Base-by-base conservation (phyloP, 2,888 invertebrate genomes). In the Thera britannica region DNA sequence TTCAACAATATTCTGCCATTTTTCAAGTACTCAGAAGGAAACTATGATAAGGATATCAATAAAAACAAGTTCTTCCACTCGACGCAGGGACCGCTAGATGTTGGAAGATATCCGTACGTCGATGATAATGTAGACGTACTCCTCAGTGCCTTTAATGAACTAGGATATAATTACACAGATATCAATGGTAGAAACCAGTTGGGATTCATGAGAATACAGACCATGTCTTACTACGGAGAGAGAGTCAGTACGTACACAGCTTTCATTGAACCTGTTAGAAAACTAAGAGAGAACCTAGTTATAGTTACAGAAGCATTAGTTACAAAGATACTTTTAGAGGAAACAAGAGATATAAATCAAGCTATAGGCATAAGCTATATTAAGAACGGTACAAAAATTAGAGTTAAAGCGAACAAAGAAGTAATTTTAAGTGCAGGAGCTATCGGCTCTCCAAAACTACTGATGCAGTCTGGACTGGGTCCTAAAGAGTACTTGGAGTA, bases 1-100 rank as follows among this genome's bases (percentile, higher is more conserved):
- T 93, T 83, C 72, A 85, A 76, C 3, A 83, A 92, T 75, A 79
- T 93, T 3, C 80, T 93, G 1, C 91, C 92, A 9, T 93, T 86
- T 77, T 93, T 92, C 75, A 93, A 93, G 76, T 90, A 93, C 71
- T 93, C 93, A 1, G 93, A 93, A 83, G 92, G 92, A 70, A 93
- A 93, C 75, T 93, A 92, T 59, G 92, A 93, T 70, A 92, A 88
- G 72, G 93, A 93, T 65, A 90, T 93, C 68, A 84, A 84, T 34
- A 92, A 89, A 75, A 91, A 93, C 72, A 90, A 87, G 75, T 81
- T 85, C 58, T 92, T 87, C 72, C 93, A 93, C 75, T 92, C 93
- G 4, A 89, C 89, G 0, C 88, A 90, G 80, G 93, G 93, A 8
- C 92, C 93, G 2, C 76, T 93, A 5, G 93, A 93, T 71, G 86